phyloP scores from a whole-genome alignment of 92 coral and sea anemone species.

The Palythoa caribaeorum region DNA sequence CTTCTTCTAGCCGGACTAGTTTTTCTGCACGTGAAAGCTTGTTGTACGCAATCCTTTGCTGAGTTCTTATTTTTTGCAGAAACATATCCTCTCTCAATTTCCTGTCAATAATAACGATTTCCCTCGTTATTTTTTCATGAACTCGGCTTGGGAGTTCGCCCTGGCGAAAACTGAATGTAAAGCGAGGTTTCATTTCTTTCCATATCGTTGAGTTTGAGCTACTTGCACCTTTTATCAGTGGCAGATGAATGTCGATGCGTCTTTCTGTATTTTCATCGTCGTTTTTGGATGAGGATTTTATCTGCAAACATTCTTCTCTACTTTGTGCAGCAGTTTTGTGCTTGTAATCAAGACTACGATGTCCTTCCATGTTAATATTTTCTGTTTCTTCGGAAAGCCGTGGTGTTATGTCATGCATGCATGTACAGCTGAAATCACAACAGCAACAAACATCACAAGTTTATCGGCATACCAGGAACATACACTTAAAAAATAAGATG shows the following conservation, averaged over 20 bases:
- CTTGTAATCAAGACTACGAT: background rate
- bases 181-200: slow-evolving; percentile 6
- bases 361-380: background rate
- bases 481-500: too few species aligned
- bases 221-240: background rate
- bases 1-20: background rate
- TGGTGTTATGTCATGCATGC: too few species aligned
- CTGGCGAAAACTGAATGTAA: slow-evolving; percentile 16
- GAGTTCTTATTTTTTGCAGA: slow-evolving; percentile 37
- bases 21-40: slow-evolving; percentile 25
- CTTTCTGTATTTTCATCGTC: background rate
- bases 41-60: slow-evolving; percentile 21
- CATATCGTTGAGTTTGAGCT: background rate
- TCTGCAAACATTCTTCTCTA: background rate
- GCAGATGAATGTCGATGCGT: background rate
- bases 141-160: slow-evolving; percentile 20
- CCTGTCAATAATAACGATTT: slow-evolving; percentile 50
- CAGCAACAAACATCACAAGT: too few species aligned
- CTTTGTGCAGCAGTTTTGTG: background rate
- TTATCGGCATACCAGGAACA: too few species aligned
- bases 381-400: too few species aligned
- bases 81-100: slow-evolving; percentile 55
- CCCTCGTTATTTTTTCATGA: slow-evolving; percentile 52
- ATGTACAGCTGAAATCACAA: too few species aligned
- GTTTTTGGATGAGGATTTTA: background rate